phyloP scores from a whole-genome alignment of 2,797 vertebrate species.

The Cyprinodon diabolis region DNA sequence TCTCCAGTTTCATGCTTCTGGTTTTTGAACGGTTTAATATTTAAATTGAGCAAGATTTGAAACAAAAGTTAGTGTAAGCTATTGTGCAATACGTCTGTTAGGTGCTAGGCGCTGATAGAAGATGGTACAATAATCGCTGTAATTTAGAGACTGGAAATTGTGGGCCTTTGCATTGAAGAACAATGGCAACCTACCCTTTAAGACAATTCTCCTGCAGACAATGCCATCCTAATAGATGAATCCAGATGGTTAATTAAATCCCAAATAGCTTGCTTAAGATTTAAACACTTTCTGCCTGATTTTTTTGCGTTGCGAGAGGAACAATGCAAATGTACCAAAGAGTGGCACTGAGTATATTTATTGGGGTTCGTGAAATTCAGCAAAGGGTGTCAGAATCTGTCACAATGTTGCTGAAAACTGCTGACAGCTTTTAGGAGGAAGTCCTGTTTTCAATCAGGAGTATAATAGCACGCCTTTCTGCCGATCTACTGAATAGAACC shows the following conservation, averaged over 20 bases:
- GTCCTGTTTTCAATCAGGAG: constrained; percentile 1
- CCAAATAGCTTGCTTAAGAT: constrained; percentile 19
- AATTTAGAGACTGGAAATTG: constrained; percentile 58
- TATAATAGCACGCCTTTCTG: constrained; percentile 15
- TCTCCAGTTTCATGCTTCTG: not conserved
- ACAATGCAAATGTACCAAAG: constrained; percentile 1
- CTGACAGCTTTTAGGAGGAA: constrained; percentile 7
- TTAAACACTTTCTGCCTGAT: constrained; percentile 16
- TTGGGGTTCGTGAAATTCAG: constrained; percentile 57
- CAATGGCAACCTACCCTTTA: constrained; percentile 29
- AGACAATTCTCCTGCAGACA: constrained; percentile 45
- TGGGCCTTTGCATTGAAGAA: constrained; percentile 45
- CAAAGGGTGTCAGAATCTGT: constrained; percentile 58
- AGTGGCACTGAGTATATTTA: constrained; percentile 36
- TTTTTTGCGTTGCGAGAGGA: constrained; percentile 3
- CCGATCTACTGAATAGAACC: not conserved
- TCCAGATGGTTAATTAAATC: constrained; percentile 61
- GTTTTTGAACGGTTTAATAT: not conserved
- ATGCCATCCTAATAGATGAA: constrained; percentile 42
- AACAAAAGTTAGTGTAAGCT: constrained; percentile 6
- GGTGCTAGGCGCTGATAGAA: constrained; percentile 40
- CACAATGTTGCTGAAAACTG: constrained; percentile 33
- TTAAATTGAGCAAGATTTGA: constrained; percentile 4
- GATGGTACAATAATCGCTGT: constrained; percentile 50
- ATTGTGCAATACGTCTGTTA: constrained; percentile 17